Evolutionary conservation across 2,797 vertebrate species (phyloP), one percentile per base, ranked within the genome.

Genomic region (Chromis chromis): DNA sequence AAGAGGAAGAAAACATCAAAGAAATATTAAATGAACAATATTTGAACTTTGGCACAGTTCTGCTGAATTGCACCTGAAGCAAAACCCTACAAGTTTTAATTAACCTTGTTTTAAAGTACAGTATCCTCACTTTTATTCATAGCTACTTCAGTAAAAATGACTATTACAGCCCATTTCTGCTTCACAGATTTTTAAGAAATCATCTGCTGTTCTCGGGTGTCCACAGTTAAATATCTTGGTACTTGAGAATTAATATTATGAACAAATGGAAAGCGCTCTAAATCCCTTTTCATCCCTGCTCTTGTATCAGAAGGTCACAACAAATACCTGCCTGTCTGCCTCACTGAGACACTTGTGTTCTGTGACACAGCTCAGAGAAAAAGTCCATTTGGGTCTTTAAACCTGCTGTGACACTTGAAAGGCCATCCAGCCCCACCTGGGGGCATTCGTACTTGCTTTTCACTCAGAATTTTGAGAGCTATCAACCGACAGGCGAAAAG

Each of bases 311-410:
- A 76, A 78, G 83, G 71, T 81, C 55, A 74, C 74, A 65, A 65
- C 78, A 67, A 74, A 65, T 57, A 57, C 31, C 9, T 13, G 36
- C 4, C 17, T 25, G 14, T 55, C 64, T 60, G 70, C 62, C 68
- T 54, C 25, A 67, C 81, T 76, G 69, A 75, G 79, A 83, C 60
- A 70, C 73, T 84, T 78, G 42, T 72, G 60, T 57, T 62, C 44
- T 48, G 4, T 61, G 57, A 85, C 46, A 56, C 61, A 3, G 13
- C 65, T 81, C 68, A 76, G 74, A 78, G 33, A 50, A 8, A 63
- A 79, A 77, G 71, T 72, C 75, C 46, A 84, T 81, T 86, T 85
- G 46, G 52, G 36, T 70, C 36, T 71, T 66, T 78, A 73, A 48
- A 59, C 74, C 79, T 65, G 71, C 79, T 81, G 75, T 67, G 84